Base-by-base conservation (phyloP, 2,113 vertebrate species). In the Eptesicus fuscus region DNA sequence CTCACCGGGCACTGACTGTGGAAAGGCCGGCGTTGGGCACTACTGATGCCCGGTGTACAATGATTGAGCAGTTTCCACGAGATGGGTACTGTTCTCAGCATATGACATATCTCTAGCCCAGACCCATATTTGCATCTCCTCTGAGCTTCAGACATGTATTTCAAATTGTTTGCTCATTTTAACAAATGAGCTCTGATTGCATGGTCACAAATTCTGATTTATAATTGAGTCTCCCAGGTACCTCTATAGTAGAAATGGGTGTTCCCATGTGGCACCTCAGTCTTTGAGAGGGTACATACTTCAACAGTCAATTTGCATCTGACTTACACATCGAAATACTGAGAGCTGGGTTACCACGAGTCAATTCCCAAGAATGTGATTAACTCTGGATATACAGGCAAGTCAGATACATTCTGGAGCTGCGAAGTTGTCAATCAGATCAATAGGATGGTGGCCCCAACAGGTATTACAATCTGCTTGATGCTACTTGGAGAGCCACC, bases 31-130 rank as follows among this genome's bases (percentile, higher is more conserved):
- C 0, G 0, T 37, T 0, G 30, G 51, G 28, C 28, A 42, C 22
- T 1, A 17, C 28, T 6, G 69, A 37, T n/a, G 42, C 44, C 0
- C 5, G 30, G 83, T 17, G 76, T 20, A 23, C n/a, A 7, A 7
- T 2, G 76, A 30, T 3, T 0, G 5, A 49, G 77, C 56, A 40
- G 47, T 22, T 37, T 67, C 83, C 8, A 14, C 0, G 0, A 22
- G 69, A 35, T 2, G 4, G 49, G n/a, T 18, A 20, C 18, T 8
- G 7, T 22, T 53, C 49, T 83, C 20, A 69, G 76, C 35, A 69
- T 32, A 17, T 69, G 9, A 69, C 28, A 2, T 7, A 30, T 35
- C 42, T 80, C 76, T 18, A 16, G 49, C 23, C 42, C 61, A 70
- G 73, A 53, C 40, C 44, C 49, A 59, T 4, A 32, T 3, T 83